phyloP scores from a whole-genome alignment of 2,797 vertebrate genomes.

The Anisognathus igniventris region DNA sequence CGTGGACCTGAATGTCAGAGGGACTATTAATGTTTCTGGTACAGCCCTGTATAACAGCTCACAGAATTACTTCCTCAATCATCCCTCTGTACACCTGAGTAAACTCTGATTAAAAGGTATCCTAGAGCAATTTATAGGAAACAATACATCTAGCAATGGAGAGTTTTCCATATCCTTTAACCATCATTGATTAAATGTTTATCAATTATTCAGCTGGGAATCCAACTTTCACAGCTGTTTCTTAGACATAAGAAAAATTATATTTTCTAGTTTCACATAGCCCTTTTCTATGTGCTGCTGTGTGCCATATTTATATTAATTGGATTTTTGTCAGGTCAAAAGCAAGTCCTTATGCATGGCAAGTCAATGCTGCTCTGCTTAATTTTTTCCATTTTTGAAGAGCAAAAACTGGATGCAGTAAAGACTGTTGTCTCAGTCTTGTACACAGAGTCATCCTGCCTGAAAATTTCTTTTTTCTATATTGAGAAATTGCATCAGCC shows the following conservation, averaged over 20 bases:
- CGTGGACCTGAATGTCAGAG: not conserved
- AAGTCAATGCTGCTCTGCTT: not conserved
- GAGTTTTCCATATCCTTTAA: not conserved
- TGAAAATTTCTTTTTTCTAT: not conserved
- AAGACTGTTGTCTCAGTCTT: accelerated
- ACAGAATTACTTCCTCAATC: not conserved
- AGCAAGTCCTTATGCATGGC: not conserved
- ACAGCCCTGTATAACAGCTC: not conserved
- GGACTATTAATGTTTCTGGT: not conserved
- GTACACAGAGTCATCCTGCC: not conserved
- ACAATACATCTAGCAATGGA: not conserved
- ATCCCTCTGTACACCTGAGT: not conserved
- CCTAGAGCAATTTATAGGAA: not conserved
- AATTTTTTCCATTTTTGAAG: not conserved
- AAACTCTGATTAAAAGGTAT: not conserved
- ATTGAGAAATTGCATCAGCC: not conserved
- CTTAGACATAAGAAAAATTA: not conserved
- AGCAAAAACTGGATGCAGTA: not conserved
- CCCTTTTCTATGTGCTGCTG: not conserved
- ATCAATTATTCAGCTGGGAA: not conserved
- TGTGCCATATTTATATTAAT: not conserved
- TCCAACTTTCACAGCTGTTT: not conserved
- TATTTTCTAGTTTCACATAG: not conserved
- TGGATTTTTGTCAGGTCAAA: not conserved
- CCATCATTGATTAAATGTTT: not conserved